These are phyloP conservation scores for Phyllostomus hastatus DNA, from an alignment of 2,113 vertebrate genomes.

Conservation along the genomic window DNA sequence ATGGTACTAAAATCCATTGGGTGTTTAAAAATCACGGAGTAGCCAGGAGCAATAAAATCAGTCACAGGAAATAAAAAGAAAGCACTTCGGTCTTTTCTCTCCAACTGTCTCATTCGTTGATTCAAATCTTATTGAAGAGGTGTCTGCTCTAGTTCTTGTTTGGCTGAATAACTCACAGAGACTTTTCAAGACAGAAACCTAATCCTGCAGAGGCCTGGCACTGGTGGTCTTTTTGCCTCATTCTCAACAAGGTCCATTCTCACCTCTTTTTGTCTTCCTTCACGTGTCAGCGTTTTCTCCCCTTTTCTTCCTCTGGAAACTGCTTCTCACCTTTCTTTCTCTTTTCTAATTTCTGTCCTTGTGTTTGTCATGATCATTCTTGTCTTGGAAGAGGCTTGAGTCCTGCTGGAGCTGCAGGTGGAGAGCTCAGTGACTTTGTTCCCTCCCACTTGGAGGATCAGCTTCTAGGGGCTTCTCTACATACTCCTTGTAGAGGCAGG, in stretches of 20 bases:
- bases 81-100: constrained; percentile 96
- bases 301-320: constrained; percentile 86
- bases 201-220: constrained; percentile 87
- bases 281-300: constrained; percentile 83
- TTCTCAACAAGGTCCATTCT: constrained; percentile 85
- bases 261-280: constrained; percentile 94
- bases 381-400: constrained; percentile 82
- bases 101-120: constrained; percentile 94
- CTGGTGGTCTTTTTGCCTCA: constrained; percentile 86
- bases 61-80: constrained; percentile 99
- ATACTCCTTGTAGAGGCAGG: constrained; percentile 85
- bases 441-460: constrained; percentile 96
- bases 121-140: constrained; percentile 95
- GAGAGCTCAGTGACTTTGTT: constrained; percentile 91
- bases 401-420: constrained; percentile 89
- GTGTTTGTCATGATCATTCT: constrained; percentile 88
- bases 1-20: constrained; percentile 99
- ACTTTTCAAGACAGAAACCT: constrained; percentile 85
- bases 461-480: constrained; percentile 91
- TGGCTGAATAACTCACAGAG: constrained; percentile 85
- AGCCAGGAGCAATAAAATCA: constrained; percentile 96
- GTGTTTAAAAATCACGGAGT: constrained; percentile 94
- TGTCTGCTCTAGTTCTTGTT: constrained; percentile 92
- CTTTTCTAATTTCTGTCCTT: constrained; percentile 93
- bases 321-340: constrained; percentile 94